Evolutionary conservation across 2,888 invertebrate genomes (phyloP), one percentile per base, ranked within the genome.

Genomic region (Dascillus cervinus): DNA sequence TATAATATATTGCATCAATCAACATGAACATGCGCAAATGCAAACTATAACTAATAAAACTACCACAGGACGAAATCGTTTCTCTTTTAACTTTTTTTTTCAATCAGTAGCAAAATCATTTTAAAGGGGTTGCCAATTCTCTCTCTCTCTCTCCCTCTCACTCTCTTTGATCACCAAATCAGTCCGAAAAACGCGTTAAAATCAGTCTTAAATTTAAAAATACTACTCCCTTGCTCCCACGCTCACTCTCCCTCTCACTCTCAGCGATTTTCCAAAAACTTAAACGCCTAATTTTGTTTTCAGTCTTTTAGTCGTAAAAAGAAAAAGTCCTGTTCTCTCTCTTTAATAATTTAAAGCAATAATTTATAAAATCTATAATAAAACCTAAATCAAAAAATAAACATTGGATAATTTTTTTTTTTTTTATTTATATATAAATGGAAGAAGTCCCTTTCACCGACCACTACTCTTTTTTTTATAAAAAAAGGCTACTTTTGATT

Each of bases 1-100:
- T 64, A 62, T 64, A 57, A 64, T 65, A n/a, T n/a, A 65, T 64
- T 64, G 64, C 64, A 64, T 64, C 60, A 62, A 64, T 61, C 62
- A 64, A 64, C 64, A 63, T 60, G 56, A 62, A 62, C 65, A 64
- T 65, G 65, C 65, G 52, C 53, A 58, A n/a, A 60, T 64, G 63
- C 64, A 64, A 58, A 60, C 47, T 51, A 52, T 56, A 56, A 58
- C 49, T 53, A 56, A 56, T 56, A 54, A n/a, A n/a, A 54, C 52
- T 54, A 55, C n/a, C 52, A 56, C 56, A 56, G 56, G 56, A 55
- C 54, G 47, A 53, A 47, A 50, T 47, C 37, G 40, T n/a, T n/a
- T n/a, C n/a, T n/a, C n/a, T n/a, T n/a, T n/a, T n/a, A n/a, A n/a
- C n/a, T n/a, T n/a, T n/a, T n/a, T n/a, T n/a, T n/a, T n/a, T n/a